These are phyloP conservation scores for Antitype chi DNA, from an alignment of 2,888 invertebrate species.

Conservation along the genomic window DNA sequence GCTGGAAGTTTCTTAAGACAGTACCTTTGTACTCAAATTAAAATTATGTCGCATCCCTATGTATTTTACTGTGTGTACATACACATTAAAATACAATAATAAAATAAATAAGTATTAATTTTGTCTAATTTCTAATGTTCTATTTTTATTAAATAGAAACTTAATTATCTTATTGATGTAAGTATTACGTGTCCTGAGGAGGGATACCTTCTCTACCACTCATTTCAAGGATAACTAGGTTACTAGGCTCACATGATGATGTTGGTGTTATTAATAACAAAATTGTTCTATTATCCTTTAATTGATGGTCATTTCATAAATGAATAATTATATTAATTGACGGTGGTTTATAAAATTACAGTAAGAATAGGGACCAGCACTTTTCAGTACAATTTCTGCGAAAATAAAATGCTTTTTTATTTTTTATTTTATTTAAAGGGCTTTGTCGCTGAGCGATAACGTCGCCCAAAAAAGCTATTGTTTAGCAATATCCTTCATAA, in stretches of 20 bases:
- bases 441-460: no score
- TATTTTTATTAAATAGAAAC: background rate
- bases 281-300: background rate
- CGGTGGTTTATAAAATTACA: background rate
- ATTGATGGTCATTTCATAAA: background rate
- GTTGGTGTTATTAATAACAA: background rate
- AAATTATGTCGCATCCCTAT: no score
- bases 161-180: background rate
- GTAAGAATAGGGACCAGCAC: background rate
- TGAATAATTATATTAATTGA: background rate
- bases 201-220: background rate
- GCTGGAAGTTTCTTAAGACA: no score
- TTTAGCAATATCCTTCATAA: no score
- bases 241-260: background rate
- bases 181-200: background rate
- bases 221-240: background rate
- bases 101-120: background rate
- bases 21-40: no score
- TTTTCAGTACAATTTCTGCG: no score
- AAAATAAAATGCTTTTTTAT: no score
- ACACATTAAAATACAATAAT: no score
- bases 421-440: no score
- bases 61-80: no score
- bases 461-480: no score
- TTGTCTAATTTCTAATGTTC: background rate